A percentile compares a stretch with the other conserved stretches of the same genome.
phyloP scores from a whole-genome alignment of 1,140 invertebrate genomes.

The Orius insidiosus region DNA sequence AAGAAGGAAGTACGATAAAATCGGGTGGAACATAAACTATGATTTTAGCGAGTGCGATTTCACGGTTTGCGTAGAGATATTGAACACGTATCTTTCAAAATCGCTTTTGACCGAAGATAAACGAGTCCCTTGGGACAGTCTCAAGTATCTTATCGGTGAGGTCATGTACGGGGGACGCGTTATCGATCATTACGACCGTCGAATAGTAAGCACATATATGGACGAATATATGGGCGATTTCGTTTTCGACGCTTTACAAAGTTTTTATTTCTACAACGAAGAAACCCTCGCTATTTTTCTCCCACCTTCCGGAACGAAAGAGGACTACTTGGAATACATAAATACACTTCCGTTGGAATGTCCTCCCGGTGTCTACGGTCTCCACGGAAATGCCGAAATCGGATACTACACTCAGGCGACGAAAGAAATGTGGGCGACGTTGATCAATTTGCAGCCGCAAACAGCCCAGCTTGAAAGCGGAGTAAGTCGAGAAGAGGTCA shows the following conservation, averaged over 20 bases:
- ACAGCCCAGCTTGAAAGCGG: slow-evolving; percentile 31
- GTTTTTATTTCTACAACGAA: slow-evolving; percentile 73
- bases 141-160: slow-evolving; percentile 83
- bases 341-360: slow-evolving; percentile 53
- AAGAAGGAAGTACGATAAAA: slow-evolving; percentile 77
- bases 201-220: slow-evolving; percentile 74
- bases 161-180: slow-evolving; percentile 87
- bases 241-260: slow-evolving; percentile 72
- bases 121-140: slow-evolving; percentile 65
- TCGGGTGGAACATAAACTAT: slow-evolving; percentile 84
- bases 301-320: slow-evolving; percentile 45
- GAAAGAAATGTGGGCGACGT: slow-evolving; percentile 61
- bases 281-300: slow-evolving; percentile 58
- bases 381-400: slow-evolving; percentile 86
- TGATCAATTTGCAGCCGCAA: slow-evolving; percentile 75
- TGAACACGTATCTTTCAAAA: slow-evolving; percentile 65
- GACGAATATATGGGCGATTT: slow-evolving; percentile 88
- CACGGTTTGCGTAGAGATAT: slow-evolving; percentile 62
- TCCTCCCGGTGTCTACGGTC: slow-evolving; percentile 72
- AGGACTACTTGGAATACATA: slow-evolving; percentile 52
- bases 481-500: slow-evolving; percentile 60
- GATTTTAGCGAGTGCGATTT: slow-evolving; percentile 89
- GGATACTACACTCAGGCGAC: slow-evolving; percentile 48
- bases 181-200: slow-evolving; percentile 73
- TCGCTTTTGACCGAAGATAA: slow-evolving; percentile 36